Conservation (phyloP, 2,113 vertebrate species). For the Pagrus major region DNA sequence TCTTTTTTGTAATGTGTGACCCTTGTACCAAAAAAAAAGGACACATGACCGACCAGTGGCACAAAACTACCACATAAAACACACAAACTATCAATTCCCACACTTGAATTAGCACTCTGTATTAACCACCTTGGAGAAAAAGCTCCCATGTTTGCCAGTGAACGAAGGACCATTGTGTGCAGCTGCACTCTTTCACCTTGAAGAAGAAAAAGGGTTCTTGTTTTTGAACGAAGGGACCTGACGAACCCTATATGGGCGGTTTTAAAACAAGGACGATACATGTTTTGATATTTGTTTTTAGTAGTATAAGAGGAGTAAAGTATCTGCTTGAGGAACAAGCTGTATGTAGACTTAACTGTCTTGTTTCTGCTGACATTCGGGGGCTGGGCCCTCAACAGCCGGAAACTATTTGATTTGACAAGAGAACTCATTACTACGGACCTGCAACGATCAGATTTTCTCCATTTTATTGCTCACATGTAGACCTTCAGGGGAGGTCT, state of each 20-base stretch:
- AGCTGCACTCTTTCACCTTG: slow-evolving; percentile 62
- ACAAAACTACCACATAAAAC: slow-evolving; percentile 49
- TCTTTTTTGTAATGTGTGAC: slow-evolving; percentile 27
- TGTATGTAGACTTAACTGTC: slow-evolving; percentile 43
- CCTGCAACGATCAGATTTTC: slow-evolving; percentile 45
- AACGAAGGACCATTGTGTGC: slow-evolving; percentile 65
- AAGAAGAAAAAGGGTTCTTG: slow-evolving; percentile 50
- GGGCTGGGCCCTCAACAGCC: slow-evolving; percentile 84
- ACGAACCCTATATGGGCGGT: slow-evolving; percentile 25
- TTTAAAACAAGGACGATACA: slow-evolving; percentile 43
- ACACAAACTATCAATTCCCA: slow-evolving; percentile 63
- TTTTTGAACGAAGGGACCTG: slow-evolving; percentile 48
- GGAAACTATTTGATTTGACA: slow-evolving; percentile 55
- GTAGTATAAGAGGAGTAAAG: slow-evolving; percentile 40
- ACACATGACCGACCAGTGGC: slow-evolving; percentile 57
- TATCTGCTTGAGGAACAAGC: slow-evolving; percentile 64
- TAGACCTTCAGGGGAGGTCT: slow-evolving; percentile 67
- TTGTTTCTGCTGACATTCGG: slow-evolving; percentile 73
- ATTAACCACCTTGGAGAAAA: slow-evolving; percentile 59
- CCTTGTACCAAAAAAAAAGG: slow-evolving; percentile 58
- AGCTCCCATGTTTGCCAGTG: slow-evolving; percentile 72
- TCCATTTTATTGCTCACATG: slow-evolving; percentile 43
- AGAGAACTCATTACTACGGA: slow-evolving; percentile 47
- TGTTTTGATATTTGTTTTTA: slow-evolving; percentile 72
- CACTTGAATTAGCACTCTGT: slow-evolving; percentile 77